A percentile compares a stretch with the other conserved stretches of the same genome.
phyloP scores from a whole-genome alignment of 1,140 invertebrate species.

The Arion vulgaris region DNA sequence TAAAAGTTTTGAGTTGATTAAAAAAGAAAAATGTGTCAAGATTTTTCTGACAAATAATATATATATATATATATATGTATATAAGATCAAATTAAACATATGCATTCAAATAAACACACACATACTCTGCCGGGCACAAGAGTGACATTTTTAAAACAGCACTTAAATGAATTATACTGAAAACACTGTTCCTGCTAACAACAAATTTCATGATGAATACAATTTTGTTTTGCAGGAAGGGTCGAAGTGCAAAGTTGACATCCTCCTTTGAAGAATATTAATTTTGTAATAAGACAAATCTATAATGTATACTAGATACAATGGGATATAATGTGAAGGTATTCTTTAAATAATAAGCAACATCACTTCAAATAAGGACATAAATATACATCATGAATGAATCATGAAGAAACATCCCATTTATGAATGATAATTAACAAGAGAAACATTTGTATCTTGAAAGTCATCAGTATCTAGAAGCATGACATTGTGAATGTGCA shows the following conservation, averaged over 20 bases:
- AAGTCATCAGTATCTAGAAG: not conserved
- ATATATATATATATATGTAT: too few relatives aligned
- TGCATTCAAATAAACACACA: not conserved
- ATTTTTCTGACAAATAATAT: too few relatives aligned
- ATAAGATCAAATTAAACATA: too few relatives aligned
- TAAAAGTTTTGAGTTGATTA: too few relatives aligned
- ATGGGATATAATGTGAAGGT: not conserved
- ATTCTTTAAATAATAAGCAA: not conserved
- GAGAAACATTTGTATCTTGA: not conserved
- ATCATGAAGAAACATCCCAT: not conserved
- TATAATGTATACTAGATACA: not conserved
- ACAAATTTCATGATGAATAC: not conserved
- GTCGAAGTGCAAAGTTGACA: not conserved
- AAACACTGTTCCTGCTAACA: not conserved
- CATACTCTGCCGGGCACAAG: not conserved
- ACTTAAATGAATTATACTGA: not conserved
- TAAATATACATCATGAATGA: not conserved
- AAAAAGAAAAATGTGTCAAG: too few relatives aligned
- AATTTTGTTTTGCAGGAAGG: not conserved
- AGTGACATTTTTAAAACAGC: not conserved
- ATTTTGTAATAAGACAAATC: not conserved
- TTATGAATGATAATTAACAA: not conserved
- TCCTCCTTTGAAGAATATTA: constrained; percentile 10
- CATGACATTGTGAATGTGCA: not conserved
- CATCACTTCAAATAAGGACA: not conserved